phyloP scores from a whole-genome alignment of 2,797 vertebrate species.

The Anguilla pacifica region DNA sequence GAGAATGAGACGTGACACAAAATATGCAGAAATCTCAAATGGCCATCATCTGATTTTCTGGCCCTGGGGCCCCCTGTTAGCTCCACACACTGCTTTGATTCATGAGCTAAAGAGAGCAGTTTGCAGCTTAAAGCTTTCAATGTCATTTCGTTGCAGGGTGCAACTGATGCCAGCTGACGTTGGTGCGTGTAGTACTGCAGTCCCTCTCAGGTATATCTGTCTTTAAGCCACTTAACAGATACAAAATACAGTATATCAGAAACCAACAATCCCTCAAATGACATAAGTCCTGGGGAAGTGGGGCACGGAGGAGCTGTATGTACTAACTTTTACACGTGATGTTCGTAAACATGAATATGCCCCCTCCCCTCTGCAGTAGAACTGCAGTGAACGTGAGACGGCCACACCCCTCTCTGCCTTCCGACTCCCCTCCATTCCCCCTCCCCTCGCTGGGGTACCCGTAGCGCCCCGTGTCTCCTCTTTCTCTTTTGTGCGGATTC shows the following conservation, averaged over 20 bases:
- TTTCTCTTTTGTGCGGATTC: slow-evolving; percentile 23
- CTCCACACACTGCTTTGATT: background rate
- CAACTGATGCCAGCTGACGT: background rate
- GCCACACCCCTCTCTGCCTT: background rate
- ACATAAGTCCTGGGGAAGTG: background rate
- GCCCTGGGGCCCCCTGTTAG: background rate
- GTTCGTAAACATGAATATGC: slow-evolving; percentile 2
- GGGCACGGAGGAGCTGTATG: slow-evolving; percentile 25
- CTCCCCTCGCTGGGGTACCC: too few relatives aligned
- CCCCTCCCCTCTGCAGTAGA: background rate
- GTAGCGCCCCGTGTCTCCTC: background rate
- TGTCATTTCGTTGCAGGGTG: background rate
- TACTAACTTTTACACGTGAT: slow-evolving; percentile 5
- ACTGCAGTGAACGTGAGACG: background rate
- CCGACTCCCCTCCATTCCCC: background rate
- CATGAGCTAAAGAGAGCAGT: background rate
- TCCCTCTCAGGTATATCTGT: slow-evolving; percentile 11
- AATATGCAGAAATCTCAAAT: background rate
- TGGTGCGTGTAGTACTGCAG: background rate
- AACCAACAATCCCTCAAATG: background rate
- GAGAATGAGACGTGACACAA: slow-evolving; percentile 12
- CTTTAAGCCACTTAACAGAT: background rate
- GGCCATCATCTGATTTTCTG: background rate
- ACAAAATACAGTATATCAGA: background rate
- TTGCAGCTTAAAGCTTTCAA: background rate